Percentiles rank a stretch among this genome's conserved stretches.
Evolutionary conservation across 2,888 invertebrate species (phyloP).

Genomic region (Nymphalis polychloros): DNA sequence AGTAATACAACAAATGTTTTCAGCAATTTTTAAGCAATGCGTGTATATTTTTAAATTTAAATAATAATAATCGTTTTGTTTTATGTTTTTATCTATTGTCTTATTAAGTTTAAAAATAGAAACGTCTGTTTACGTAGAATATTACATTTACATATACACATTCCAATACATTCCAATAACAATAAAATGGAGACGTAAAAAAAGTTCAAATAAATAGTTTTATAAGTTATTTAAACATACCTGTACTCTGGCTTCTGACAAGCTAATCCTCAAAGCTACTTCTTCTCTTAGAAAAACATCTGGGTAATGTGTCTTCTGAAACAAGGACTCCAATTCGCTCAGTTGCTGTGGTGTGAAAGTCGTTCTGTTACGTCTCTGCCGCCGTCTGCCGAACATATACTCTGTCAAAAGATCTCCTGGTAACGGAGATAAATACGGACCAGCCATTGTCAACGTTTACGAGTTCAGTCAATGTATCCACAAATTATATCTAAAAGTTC

Average conservation of each 20-base stretch:
- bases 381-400: slow-evolving; percentile 94
- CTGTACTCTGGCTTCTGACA: slow-evolving; percentile 96
- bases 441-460: slow-evolving; percentile 83
- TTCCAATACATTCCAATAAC: no score
- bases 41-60: no score
- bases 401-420: slow-evolving; percentile 94
- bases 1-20: no score
- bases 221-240: slow-evolving; percentile 60
- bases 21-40: no score
- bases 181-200: no score
- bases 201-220: no score
- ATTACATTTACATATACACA: no score
- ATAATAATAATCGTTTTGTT: no score
- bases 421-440: slow-evolving; percentile 91
- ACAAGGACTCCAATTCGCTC: slow-evolving; percentile 93
- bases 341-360: slow-evolving; percentile 97
- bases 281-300: slow-evolving; percentile 95
- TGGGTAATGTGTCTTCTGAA: slow-evolving; percentile 97
- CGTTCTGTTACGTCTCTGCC: slow-evolving; percentile 94
- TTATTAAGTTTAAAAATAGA: no score
- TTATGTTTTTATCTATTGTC: no score
- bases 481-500: not conserved
- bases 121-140: no score
- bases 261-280: slow-evolving; percentile 93
- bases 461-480: not conserved